Evolutionary conservation across 2,113 vertebrate genomes (phyloP), one percentile per base, ranked within the genome.

Genomic region (Hassar affinis): DNA sequence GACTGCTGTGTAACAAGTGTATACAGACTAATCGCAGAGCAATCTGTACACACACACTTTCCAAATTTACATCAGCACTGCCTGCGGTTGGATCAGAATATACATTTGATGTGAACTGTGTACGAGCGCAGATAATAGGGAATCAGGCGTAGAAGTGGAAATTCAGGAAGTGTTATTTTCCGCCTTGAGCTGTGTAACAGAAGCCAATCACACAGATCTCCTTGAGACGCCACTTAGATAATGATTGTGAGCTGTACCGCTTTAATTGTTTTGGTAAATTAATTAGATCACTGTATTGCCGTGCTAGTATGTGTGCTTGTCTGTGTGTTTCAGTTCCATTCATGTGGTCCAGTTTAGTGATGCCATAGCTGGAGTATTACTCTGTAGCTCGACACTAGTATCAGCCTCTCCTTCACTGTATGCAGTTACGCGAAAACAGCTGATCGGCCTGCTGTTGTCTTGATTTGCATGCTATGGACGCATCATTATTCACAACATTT

Each of bases 401-500:
- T 33, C n/a, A 51, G 42, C 57, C 57, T 51, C 47, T 51, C 47
- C 7, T 68, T 52, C 78, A 66, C 78, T 51, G 22, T 69, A 81
- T 54, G 62, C 79, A 42, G 79, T 64, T 84, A 78, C 71, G 93
- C 94, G 95, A 94, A 93, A 94, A 93, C 93, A 95, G 95, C 95
- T 97, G 96, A 96, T 97, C 95, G 95, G 93, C 94, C 92, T 93
- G 93, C 93, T 95, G 92, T 92, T 94, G 92, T 95, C 95, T 94
- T 38, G 94, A 96, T 98, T 97, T 97, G 96, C 96, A 96, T 97
- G 95, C 94, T 93, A 92, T 94, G 93, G 95, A 96, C 93, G 95
- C 96, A 91, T 97, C 97, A 98, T 99, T 99, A 97, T 98, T 98
- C 96, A 97, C 95, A 94, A 95, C 95, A 96, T 97, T 96, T 95